phyloP scores from a whole-genome alignment of 92 coral and sea anemone genomes.

The Umimayanthus chanpuru region DNA sequence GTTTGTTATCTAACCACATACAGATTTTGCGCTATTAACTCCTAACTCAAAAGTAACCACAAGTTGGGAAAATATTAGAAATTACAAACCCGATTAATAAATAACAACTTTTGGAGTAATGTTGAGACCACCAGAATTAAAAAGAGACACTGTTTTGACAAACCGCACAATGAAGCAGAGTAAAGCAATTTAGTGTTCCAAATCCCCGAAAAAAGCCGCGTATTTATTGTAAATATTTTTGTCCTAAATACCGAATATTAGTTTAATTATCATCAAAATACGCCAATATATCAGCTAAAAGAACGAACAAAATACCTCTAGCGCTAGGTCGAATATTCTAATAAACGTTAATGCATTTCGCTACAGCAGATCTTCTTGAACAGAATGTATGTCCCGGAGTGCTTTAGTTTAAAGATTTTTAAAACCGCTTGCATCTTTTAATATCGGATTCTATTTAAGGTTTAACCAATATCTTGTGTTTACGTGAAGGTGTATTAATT shows the following conservation, averaged over 20 bases:
- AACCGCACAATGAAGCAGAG: conserved; percentile 18
- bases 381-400: neutral
- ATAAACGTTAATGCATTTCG: neutral
- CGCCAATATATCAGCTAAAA: neutral
- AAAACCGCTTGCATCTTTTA: conserved; percentile 26
- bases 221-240: conserved; percentile 1
- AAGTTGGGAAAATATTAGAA: neutral
- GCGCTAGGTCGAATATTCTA: neutral
- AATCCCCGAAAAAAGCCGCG: conserved; percentile 5
- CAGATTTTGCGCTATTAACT: conserved; percentile 10
- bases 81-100: conserved; percentile 37
- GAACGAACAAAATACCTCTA: neutral
- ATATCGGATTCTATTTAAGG: conserved; percentile 25
- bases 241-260: conserved; percentile 1
- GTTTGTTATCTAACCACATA: conserved; percentile 33
- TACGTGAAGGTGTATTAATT: conserved; percentile 31
- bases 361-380: neutral
- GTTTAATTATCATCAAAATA: neutral
- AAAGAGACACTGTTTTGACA: conserved; percentile 47
- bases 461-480: conserved; percentile 15
- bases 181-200: conserved; percentile 14
- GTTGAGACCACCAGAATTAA: conserved; percentile 21
- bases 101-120: conserved; percentile 26
- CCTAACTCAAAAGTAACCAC: conserved; percentile 28
- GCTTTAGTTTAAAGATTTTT: neutral